Percentiles rank a stretch among this genome's conserved stretches.
Evolutionary conservation across 2,797 vertebrate genomes (phyloP).

Genomic region (Bradypus variegatus): DNA sequence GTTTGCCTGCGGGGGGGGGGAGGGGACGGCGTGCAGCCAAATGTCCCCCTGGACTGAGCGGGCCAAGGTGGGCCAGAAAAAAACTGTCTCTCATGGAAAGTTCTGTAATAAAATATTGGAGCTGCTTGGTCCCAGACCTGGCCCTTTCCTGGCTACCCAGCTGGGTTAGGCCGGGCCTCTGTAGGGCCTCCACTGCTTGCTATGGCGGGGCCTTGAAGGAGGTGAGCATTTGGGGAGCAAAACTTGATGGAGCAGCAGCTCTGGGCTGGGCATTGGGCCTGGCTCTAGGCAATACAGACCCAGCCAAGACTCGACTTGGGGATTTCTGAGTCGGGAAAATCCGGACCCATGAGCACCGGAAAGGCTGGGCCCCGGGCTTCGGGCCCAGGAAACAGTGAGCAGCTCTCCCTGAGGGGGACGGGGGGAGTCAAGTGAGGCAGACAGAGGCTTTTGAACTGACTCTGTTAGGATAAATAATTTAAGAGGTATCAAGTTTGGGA

Average conservation of each 20-base stretch:
- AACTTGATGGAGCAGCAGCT: not conserved
- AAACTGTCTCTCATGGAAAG: not conserved
- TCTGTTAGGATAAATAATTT: not conserved
- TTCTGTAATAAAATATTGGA: conserved; percentile 12
- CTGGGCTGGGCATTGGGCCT: not conserved
- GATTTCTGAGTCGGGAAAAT: not conserved
- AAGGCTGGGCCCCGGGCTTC: not conserved
- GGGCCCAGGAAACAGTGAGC: not conserved
- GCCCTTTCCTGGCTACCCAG: conserved; percentile 10
- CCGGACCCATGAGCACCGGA: not conserved
- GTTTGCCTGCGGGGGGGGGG: conserved; percentile 40
- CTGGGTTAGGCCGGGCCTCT: not conserved
- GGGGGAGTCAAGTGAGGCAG: not conserved
- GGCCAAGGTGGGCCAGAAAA: conserved; percentile 32
- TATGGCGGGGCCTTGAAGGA: not conserved
- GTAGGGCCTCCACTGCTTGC: not conserved
- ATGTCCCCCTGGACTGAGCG: conserved; percentile 39
- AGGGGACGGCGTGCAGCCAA: conserved; percentile 35
- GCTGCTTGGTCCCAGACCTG: not conserved
- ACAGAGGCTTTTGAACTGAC: not conserved
- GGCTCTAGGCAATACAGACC: not conserved
- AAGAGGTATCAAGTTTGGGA: not conserved
- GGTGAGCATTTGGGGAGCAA: not conserved
- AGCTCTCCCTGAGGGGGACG: not conserved
- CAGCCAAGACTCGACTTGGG: not conserved